Percentiles rank a stretch among this genome's conserved stretches.
These are phyloP conservation scores for Andrena bucephala DNA, from an alignment of 2,888 invertebrate genomes.

Conservation along the genomic window DNA sequence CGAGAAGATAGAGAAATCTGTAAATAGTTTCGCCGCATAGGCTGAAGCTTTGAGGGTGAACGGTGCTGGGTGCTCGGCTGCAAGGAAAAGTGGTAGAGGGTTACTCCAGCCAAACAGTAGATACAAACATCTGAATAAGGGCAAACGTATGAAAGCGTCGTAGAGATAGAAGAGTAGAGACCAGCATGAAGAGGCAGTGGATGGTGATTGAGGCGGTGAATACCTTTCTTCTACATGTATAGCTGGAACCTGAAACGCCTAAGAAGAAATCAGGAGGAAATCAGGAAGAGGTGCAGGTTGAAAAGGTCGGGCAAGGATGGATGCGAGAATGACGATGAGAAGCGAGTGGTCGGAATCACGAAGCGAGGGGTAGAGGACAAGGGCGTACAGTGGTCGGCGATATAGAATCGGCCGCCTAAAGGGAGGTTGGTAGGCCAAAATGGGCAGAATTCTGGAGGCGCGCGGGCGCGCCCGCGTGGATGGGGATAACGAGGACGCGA, in stretches of 20 bases:
- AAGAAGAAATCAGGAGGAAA: not conserved
- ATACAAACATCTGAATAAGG: too few species aligned
- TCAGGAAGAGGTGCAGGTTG: not conserved
- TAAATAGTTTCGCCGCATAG: not conserved
- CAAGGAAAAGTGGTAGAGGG: not conserved
- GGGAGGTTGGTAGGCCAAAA: slow-evolving; percentile 30
- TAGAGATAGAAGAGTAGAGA: not conserved
- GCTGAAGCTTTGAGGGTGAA: not conserved
- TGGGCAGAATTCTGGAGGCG: slow-evolving; percentile 1
- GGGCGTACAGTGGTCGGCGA: slow-evolving; percentile 11
- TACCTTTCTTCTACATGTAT: too few species aligned
- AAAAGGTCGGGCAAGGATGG: slow-evolving; percentile 1
- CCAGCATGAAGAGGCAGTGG: not conserved
- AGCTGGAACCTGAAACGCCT: not conserved
- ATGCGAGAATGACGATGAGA: not conserved
- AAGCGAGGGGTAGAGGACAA: slow-evolving; percentile 9
- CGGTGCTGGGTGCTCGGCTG: not conserved
- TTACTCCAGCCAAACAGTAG: too few species aligned
- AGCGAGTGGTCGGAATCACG: not conserved
- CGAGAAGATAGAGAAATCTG: too few species aligned
- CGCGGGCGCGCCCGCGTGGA: not conserved
- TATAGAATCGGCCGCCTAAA: slow-evolving; percentile 43
- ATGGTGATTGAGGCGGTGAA: not conserved
- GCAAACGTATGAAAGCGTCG: too few species aligned
- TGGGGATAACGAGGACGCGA: slow-evolving; percentile 1